Evolutionary conservation across 2,888 invertebrate genomes (phyloP).

Genomic region (Podabrus alpinus): DNA sequence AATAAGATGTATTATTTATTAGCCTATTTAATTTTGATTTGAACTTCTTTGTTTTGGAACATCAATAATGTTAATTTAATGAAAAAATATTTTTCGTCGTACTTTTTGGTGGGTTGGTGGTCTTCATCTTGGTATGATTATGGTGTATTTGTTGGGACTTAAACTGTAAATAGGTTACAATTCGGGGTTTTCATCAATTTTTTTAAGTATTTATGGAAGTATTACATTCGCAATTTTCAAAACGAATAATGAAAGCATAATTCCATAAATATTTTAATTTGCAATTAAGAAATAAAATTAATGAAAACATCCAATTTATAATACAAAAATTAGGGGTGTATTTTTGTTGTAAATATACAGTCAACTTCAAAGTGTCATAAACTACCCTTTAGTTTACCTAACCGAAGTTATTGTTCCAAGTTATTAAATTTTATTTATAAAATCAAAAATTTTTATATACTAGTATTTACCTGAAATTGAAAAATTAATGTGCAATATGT

Average conservation of each 20-base stretch:
- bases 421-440: background rate
- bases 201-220: background rate
- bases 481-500: background rate
- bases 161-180: background rate
- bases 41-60: background rate
- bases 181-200: background rate
- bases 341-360: background rate
- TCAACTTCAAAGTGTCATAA: background rate
- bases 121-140: background rate
- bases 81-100: background rate
- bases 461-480: background rate
- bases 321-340: background rate
- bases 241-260: background rate
- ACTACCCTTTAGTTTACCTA: background rate
- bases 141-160: background rate
- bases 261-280: background rate
- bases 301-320: background rate
- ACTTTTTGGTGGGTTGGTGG: background rate
- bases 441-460: too few species aligned
- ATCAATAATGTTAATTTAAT: background rate
- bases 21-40: background rate
- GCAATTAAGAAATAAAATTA: background rate
- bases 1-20: background rate
- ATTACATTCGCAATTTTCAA: too few species aligned
- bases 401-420: background rate